Evolutionary conservation across 2,797 vertebrate species (phyloP), one percentile per base, ranked within the genome.

Genomic region (Anableps anableps): DNA sequence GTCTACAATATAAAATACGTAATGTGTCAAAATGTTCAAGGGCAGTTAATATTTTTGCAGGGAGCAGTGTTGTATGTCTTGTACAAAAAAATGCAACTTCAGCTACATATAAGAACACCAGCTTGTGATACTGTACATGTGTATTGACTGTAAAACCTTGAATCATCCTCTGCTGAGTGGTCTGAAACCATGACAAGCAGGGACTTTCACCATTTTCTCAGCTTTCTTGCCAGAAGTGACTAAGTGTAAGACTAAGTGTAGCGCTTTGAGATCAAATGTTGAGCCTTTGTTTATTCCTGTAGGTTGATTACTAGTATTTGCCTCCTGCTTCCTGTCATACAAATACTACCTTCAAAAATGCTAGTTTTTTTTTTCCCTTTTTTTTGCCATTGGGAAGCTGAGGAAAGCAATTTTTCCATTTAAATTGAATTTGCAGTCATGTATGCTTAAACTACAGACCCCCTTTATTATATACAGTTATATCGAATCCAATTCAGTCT

Each of bases 191-290:
- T 86, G 84, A 91, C 75, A 31, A 8, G 82, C 76, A 83, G 90
- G 89, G 88, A 89, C 80, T 93, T 90, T 86, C 81, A 80, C 55
- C 31, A 31, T 71, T 45, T 77, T 85, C 80, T 88, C 75, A 78
- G 10, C 53, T 53, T 80, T 85, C 80, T 75, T 43, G 86, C 41
- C 77, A 34, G 80, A 88, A 91, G 90, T 90, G 82, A 91, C 64
- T 88, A 53, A 72, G 75, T 80, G 75, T 87, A 66, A 38, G 82
- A 91, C 64, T 88, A 53, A 72, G 75, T 80, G 75, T 87, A 66
- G 43, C 5, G 2, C 74, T 77, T 83, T 19, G 38, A 82, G 80
- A 74, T 74, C 62, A 48, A 79, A 77, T 41, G 43, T 75, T 73
- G 68, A 85, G 34, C 41, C 31, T 88, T 77, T 89, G 81, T 91